Evolutionary conservation across 1,140 invertebrate genomes (phyloP).

Genomic region (Gryon sp.): DNA sequence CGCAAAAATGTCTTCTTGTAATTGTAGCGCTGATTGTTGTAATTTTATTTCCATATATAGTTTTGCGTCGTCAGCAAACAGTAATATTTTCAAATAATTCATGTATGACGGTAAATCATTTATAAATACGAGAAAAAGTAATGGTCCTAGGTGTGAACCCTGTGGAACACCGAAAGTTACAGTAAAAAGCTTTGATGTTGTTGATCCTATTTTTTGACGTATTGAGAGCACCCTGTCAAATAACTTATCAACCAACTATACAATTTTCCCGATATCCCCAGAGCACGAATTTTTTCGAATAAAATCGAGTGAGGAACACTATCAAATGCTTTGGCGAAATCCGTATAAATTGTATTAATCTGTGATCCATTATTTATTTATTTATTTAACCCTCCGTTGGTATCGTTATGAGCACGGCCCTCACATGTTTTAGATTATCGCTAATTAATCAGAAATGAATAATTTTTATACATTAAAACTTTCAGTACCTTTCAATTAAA

Average conservation of each 20-base stretch:
- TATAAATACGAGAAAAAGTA: neutral
- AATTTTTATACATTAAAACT: too few species aligned
- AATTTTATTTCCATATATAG: neutral
- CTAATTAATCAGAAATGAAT: too few species aligned
- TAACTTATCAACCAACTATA: neutral
- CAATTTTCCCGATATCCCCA: neutral
- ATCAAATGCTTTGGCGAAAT: too few species aligned
- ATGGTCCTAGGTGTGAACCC: neutral
- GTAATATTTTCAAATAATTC: neutral
- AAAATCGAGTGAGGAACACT: too few species aligned
- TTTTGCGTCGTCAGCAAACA: constrained; percentile 2
- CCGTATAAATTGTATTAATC: too few species aligned
- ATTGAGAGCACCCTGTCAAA: neutral
- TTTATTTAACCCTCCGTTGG: too few species aligned
- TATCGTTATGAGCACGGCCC: too few species aligned
- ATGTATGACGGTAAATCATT: neutral
- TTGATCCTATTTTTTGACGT: neutral
- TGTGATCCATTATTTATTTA: neutral
- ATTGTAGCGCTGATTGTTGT: neutral
- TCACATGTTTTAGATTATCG: too few species aligned
- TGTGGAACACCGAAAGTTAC: neutral
- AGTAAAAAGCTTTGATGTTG: neutral
- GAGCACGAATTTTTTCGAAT: neutral
- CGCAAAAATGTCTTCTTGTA: neutral
- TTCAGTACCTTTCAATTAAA: too few species aligned